A percentile compares a stretch with the other conserved stretches of the same genome.
Conservation (phyloP, 2,888 invertebrate genomes). For the Pachliopta kotzebuea region DNA sequence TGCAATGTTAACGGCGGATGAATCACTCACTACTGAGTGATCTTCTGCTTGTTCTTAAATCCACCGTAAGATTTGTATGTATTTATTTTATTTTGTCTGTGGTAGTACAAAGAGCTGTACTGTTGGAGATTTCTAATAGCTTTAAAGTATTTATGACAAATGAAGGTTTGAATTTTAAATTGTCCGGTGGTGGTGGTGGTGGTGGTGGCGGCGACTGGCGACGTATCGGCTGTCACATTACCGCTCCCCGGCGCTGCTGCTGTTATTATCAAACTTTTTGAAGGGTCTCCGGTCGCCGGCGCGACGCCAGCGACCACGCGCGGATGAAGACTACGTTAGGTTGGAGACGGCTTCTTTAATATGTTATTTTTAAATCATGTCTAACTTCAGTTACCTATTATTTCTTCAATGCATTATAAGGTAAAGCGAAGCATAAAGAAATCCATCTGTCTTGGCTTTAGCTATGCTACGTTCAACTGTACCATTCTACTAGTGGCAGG, state of each 20-base stretch:
- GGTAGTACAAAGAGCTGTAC: neutral
- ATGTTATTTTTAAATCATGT: too few species aligned
- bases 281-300: conserved; percentile 73
- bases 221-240: conserved; percentile 81
- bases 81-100: conserved; percentile 10
- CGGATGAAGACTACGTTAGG: conserved; percentile 42
- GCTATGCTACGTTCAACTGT: too few species aligned
- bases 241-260: conserved; percentile 51
- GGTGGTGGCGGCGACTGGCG: conserved; percentile 54
- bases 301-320: conserved; percentile 57
- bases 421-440: too few species aligned
- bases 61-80: neutral
- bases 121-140: conserved; percentile 30
- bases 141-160: conserved; percentile 39
- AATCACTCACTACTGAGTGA: too few species aligned
- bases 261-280: conserved; percentile 80
- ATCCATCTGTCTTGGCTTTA: too few species aligned
- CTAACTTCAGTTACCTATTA: too few species aligned
- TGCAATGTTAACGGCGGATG: too few species aligned
- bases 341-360: conserved; percentile 40
- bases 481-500: too few species aligned
- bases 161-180: conserved; percentile 62
- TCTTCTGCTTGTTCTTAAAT: too few species aligned
- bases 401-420: too few species aligned
- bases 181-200: conserved; percentile 40